Evolutionary conservation across 64 coral and sea anemone genomes (phyloP).

Genomic region (Montipora efflorescens): DNA sequence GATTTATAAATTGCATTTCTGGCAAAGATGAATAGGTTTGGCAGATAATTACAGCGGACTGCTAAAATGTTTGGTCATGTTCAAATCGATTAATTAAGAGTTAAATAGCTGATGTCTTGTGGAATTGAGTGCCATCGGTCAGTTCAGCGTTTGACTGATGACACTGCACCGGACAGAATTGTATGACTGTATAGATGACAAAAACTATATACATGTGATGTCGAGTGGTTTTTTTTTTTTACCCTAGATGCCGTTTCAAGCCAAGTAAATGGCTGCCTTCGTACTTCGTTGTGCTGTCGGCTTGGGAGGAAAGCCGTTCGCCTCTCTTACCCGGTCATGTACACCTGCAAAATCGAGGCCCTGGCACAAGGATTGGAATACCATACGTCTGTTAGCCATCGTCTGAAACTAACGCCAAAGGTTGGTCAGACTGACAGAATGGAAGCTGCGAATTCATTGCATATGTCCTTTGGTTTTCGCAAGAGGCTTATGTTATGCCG

Average conservation of each 20-base stretch:
- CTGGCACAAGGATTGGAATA: constrained; percentile 11
- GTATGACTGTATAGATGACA: no score
- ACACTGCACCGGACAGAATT: no score
- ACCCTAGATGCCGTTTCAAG: neutral
- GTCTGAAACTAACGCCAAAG: neutral
- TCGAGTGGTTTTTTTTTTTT: neutral
- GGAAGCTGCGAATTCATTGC: constrained; percentile 30
- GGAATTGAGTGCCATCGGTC: no score
- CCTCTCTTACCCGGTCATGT: neutral
- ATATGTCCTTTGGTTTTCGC: constrained; percentile 22
- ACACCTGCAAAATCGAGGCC: constrained; percentile 43
- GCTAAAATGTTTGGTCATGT: neutral
- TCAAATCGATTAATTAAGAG: neutral
- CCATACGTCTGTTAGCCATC: constrained; percentile 24
- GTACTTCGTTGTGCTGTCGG: neutral
- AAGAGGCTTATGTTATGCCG: constrained; percentile 12
- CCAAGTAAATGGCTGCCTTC: neutral
- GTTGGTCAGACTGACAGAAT: neutral
- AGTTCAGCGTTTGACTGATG: no score
- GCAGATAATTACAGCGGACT: neutral
- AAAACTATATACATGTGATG: neutral
- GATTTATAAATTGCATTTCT: neutral
- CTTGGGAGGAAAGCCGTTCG: constrained; percentile 36
- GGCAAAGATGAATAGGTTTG: neutral
- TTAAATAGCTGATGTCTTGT: no score